phyloP scores from a whole-genome alignment of 2,113 vertebrate species.

The Ictalurus punctatus region DNA sequence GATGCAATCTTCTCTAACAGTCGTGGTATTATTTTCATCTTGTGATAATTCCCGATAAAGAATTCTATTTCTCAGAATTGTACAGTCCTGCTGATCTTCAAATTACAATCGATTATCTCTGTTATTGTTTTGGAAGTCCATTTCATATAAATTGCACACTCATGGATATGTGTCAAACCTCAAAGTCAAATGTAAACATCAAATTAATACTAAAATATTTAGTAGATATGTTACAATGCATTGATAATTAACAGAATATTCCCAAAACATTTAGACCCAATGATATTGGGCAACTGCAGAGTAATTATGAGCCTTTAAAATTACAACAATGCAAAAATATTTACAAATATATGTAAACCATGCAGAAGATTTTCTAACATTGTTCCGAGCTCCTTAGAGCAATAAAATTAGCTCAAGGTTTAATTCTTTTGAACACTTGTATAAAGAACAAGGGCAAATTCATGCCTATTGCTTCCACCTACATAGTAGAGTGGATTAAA shows the following conservation, averaged over 20 bases:
- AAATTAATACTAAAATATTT: background rate
- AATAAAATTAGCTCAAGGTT: background rate
- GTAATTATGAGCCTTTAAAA: background rate
- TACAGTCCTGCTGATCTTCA: background rate
- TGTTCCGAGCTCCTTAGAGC: background rate
- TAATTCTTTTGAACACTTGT: background rate
- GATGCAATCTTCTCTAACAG: background rate
- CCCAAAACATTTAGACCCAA: background rate
- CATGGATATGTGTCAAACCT: background rate
- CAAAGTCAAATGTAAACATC: background rate
- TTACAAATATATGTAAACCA: background rate
- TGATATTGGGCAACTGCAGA: background rate
- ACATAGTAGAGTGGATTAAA: background rate
- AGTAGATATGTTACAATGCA: background rate
- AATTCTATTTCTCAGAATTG: background rate
- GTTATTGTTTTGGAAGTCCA: background rate
- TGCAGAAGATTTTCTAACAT: background rate
- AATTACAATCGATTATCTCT: background rate
- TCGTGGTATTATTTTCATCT: conserved; percentile 6
- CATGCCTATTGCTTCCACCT: background rate
- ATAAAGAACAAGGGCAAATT: background rate
- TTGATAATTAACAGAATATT: background rate
- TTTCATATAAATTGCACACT: background rate
- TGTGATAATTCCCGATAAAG: background rate
- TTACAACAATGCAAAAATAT: background rate